Base-by-base conservation (phyloP, 2,888 invertebrate species). In the Beris chalybata region DNA sequence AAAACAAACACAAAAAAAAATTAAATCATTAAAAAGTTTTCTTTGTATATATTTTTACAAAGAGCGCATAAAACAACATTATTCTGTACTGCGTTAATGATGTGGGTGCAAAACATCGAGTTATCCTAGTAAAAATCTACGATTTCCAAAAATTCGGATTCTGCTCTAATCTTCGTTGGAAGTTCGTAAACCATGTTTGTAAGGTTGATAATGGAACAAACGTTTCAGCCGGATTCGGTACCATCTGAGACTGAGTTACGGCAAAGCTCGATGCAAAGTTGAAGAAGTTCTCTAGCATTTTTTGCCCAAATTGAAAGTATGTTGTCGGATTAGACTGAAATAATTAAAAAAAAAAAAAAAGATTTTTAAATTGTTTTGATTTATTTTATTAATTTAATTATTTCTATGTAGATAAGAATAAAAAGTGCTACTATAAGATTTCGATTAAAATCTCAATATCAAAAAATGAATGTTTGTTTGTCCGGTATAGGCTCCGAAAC, bases 141-240 rank as follows among this genome's bases (percentile, higher is more conserved):
- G 73, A 76, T 74, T 89, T 93, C 97, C 97, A 97, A 79, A 97
- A 97, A 77, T 95, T 91, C 1, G 97, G 97, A 82, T 96, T 95
- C 71, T 91, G 90, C 72, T 89, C 87, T 70, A 97, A 82, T 73
- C 95, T 85, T 73, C 97, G 83, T 77, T 94, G 90, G 77, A 98
- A 98, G 77, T 91, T 97, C 71, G 89, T 89, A 77, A 93, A 98
- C 98, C 98, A 99, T 32, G 89, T 90, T 77, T 95, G 93, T 45
- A 98, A 85, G 0, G 90, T 89, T 66, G 89, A 91, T 38, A 96
- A 82, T 0, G 97, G 97, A 61, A 98, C 90, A 81, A 90, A 95
- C 7, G 89, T 89, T 71, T 94, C 92, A 0, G 85, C 86, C 0
- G 92, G 90, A 71, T 90, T 89, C 0, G 90, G 87, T 0, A 87